A percentile compares a stretch with the other conserved stretches of the same genome.
Evolutionary conservation across 2,113 vertebrate species (phyloP).

Genomic region (Microcebus tavaratra): DNA sequence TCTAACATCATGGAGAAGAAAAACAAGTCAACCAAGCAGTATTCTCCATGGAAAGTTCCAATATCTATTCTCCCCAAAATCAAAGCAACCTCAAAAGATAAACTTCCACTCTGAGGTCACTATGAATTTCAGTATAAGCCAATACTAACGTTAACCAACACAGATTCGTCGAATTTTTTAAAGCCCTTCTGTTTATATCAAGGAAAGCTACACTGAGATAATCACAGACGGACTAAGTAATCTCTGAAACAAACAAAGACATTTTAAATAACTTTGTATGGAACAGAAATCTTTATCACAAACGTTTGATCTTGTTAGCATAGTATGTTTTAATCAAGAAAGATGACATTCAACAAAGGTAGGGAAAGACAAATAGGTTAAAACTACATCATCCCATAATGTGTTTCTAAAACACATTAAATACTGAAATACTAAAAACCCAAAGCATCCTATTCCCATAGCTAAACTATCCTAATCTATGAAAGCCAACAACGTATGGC

Average conservation of each 20-base stretch:
- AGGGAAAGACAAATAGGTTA: background rate
- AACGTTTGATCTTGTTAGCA: background rate
- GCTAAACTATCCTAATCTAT: background rate
- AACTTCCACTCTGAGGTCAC: conserved; percentile 52
- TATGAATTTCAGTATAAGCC: background rate
- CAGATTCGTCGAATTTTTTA: conserved; percentile 11
- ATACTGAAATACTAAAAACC: background rate
- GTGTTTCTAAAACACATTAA: background rate
- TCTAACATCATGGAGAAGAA: conserved; percentile 45
- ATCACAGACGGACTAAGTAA: conserved; percentile 23
- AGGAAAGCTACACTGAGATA: conserved; percentile 46
- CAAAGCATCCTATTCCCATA: background rate
- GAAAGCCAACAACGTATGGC: background rate
- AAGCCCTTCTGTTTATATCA: conserved; percentile 66
- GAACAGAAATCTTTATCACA: conserved; percentile 43
- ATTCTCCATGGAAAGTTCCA: conserved; percentile 62
- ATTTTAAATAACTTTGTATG: conserved; percentile 25
- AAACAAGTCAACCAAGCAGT: conserved; percentile 51
- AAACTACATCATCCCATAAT: background rate
- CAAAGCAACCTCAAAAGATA: conserved; percentile 68
- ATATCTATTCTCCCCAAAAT: conserved; percentile 44
- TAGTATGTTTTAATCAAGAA: conserved; percentile 45
- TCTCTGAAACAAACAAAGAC: conserved; percentile 24
- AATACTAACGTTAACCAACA: conserved; percentile 32
- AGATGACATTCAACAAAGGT: background rate